phyloP scores from a whole-genome alignment of 2,797 vertebrate species.

The Rhabdophis nuchalis region DNA sequence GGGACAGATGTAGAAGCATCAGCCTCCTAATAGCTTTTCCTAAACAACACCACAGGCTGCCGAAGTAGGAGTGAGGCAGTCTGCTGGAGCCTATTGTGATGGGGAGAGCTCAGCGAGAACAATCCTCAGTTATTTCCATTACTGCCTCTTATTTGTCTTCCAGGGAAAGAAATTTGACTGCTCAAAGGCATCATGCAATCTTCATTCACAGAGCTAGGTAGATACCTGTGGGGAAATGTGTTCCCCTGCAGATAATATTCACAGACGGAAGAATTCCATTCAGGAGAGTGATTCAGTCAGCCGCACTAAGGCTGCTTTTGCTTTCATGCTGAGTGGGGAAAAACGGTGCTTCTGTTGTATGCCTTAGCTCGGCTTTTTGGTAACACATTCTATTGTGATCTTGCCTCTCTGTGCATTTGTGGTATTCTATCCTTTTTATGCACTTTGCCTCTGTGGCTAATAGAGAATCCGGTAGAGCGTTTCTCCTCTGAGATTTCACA shows the following conservation, averaged over 20 bases:
- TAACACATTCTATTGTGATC: conserved; percentile 39
- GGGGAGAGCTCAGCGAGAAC: neutral
- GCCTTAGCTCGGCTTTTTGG: conserved; percentile 27
- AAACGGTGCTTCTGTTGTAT: conserved; percentile 42
- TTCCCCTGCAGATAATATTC: conserved; percentile 56
- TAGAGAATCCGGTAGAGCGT: conserved; percentile 47
- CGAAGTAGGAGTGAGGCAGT: conserved; percentile 41
- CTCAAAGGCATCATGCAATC: conserved; percentile 17
- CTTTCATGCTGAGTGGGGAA: conserved; percentile 45
- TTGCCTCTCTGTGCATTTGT: conserved; percentile 29
- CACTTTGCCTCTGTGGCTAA: conserved; percentile 48
- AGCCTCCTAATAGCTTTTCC: conserved; percentile 31
- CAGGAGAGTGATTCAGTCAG: conserved; percentile 48
- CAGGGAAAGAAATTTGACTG: conserved; percentile 5
- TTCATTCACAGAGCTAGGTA: conserved; percentile 35
- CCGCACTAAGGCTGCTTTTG: conserved; percentile 30
- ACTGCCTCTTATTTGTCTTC: conserved; percentile 28
- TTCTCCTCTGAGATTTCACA: conserved; percentile 36
- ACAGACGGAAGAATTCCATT: conserved; percentile 38
- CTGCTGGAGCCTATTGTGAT: neutral
- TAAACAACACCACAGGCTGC: conserved; percentile 21
- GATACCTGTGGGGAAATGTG: conserved; percentile 48
- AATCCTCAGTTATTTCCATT: conserved; percentile 31
- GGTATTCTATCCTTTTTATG: conserved; percentile 43
- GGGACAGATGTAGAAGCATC: conserved; percentile 26